Evolutionary conservation across 2,113 vertebrate species (phyloP).

Genomic region (Ochotona curzoniae): DNA sequence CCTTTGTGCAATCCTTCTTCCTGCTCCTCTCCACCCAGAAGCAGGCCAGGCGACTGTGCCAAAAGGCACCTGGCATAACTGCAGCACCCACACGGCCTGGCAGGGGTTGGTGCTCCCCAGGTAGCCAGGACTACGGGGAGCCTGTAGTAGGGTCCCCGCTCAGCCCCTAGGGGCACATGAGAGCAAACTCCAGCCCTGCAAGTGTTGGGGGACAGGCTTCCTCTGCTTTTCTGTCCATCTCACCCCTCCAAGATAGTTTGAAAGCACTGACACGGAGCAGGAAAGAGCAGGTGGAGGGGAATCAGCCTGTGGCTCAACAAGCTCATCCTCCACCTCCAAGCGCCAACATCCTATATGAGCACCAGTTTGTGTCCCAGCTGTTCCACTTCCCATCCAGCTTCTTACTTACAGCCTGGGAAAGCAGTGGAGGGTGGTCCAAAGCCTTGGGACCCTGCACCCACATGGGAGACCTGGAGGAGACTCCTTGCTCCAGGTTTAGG

Average conservation of each 20-base stretch:
- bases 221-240: neutral
- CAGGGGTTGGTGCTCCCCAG: neutral
- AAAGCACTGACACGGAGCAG: neutral
- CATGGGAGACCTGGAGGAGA: no score
- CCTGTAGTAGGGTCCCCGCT: neutral
- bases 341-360: no score
- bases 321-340: no score
- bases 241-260: no score
- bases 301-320: no score
- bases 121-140: neutral
- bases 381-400: no score
- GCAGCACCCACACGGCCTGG: constrained; percentile 25
- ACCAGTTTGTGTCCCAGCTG: no score
- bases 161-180: neutral
- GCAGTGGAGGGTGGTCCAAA: no score
- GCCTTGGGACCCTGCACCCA: no score
- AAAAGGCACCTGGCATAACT: neutral
- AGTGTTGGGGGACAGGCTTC: neutral
- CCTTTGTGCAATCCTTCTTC: constrained; percentile 70
- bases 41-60: constrained; percentile 45
- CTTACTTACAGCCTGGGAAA: no score
- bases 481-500: no score
- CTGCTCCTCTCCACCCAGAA: constrained; percentile 67
- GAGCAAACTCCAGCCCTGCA: neutral
- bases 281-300: neutral